A percentile compares a stretch with the other conserved stretches of the same genome.
Conservation (phyloP, 2,113 vertebrate species). For the Ptychochromis oligacanthus region DNA sequence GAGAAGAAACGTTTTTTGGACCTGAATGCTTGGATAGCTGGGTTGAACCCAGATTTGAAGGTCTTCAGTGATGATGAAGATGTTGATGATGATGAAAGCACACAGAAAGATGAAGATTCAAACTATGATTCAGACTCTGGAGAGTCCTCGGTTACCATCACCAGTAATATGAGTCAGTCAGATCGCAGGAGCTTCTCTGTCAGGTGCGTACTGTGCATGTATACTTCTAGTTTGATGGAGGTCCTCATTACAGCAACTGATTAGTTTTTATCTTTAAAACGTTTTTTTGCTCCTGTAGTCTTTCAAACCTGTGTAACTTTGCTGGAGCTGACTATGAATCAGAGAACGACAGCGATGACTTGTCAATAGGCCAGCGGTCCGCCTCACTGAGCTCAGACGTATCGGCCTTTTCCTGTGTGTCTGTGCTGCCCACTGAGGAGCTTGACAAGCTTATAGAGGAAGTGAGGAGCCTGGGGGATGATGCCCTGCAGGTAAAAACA, state of each 20-base stretch:
- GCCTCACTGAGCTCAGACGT: slow-evolving; percentile 79
- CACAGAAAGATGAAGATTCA: slow-evolving; percentile 74
- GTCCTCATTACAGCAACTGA: not conserved
- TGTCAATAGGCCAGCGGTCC: slow-evolving; percentile 40
- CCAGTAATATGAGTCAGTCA: slow-evolving; percentile 79
- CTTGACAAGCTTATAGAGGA: slow-evolving; percentile 81
- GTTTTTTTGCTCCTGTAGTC: slow-evolving; percentile 42
- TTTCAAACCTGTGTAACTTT: slow-evolving; percentile 80
- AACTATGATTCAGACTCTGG: slow-evolving; percentile 81
- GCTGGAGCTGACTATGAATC: slow-evolving; percentile 73
- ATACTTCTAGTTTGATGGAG: not conserved
- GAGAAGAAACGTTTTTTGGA: slow-evolving; percentile 37
- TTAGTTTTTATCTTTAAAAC: not conserved
- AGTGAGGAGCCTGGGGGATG: slow-evolving; percentile 74
- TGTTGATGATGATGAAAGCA: slow-evolving; percentile 69
- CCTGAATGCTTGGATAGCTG: slow-evolving; percentile 60
- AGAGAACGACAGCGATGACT: slow-evolving; percentile 61
- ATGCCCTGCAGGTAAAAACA: slow-evolving; percentile 72
- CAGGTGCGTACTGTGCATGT: slow-evolving; percentile 64
- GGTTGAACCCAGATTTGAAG: slow-evolving; percentile 61
- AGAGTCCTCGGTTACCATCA: slow-evolving; percentile 79
- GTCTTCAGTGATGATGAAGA: slow-evolving; percentile 44
- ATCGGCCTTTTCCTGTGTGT: slow-evolving; percentile 79
- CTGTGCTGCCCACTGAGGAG: slow-evolving; percentile 78
- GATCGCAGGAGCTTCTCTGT: slow-evolving; percentile 79